Conservation (phyloP, 2,888 invertebrate species). For the Eulithis testata region DNA sequence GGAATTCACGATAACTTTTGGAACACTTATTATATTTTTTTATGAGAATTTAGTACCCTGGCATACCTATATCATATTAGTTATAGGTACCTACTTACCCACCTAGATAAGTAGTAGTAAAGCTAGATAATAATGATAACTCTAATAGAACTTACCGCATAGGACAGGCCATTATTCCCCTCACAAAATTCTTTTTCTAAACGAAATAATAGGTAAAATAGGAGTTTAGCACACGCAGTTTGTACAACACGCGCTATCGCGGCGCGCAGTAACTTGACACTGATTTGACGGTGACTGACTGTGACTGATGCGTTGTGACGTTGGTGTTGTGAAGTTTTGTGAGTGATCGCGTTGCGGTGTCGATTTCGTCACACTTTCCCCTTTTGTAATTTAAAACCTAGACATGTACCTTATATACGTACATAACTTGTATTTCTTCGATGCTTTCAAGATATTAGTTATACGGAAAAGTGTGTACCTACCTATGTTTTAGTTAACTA, state of each 20-base stretch:
- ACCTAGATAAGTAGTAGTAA: too few relatives aligned
- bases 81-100: too few relatives aligned
- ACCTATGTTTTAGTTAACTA: too few relatives aligned
- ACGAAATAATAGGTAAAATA: constrained; percentile 21
- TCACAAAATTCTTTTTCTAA: constrained; percentile 27
- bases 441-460: too few relatives aligned
- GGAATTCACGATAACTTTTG: too few relatives aligned
- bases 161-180: constrained; percentile 71
- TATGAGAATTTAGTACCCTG: too few relatives aligned
- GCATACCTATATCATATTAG: too few relatives aligned
- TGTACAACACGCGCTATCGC: constrained; percentile 51
- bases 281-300: constrained; percentile 30
- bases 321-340: background rate
- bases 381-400: constrained; percentile 45
- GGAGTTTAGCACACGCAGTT: constrained; percentile 41
- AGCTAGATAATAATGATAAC: too few relatives aligned
- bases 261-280: constrained; percentile 54
- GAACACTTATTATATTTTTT: too few relatives aligned
- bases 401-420: too few relatives aligned
- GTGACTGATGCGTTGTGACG: background rate
- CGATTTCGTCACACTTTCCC: constrained; percentile 61
- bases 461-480: too few relatives aligned
- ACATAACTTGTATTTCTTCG: too few relatives aligned
- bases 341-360: constrained; percentile 32
- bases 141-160: constrained; percentile 64